phyloP scores from a whole-genome alignment of 2,888 invertebrate genomes.

The Zaprionus lineosus region DNA sequence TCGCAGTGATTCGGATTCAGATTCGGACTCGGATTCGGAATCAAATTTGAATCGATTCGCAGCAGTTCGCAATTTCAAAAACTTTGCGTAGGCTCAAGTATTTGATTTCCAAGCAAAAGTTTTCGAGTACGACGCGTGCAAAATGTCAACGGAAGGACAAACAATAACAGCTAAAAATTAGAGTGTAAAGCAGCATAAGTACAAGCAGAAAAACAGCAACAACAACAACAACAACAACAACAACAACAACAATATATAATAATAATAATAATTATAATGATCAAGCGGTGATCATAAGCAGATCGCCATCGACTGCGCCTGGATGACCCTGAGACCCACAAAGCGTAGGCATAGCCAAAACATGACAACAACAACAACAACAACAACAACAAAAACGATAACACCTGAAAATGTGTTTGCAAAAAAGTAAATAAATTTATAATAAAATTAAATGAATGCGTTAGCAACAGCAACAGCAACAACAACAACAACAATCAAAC shows the following conservation, averaged over 20 bases:
- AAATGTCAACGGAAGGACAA: constrained; percentile 79
- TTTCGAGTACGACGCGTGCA: constrained; percentile 62
- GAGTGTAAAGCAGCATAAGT: constrained; percentile 22
- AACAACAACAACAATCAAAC: no score
- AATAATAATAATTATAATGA: constrained; percentile 64
- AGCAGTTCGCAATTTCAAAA: constrained; percentile 8
- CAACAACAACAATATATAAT: constrained; percentile 30
- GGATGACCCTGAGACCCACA: constrained; percentile 52
- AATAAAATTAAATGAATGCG: constrained; percentile 70
- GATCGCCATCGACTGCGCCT: constrained; percentile 54
- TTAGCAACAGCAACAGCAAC: constrained; percentile 55
- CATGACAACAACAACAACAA: constrained; percentile 13
- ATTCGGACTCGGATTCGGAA: constrained; percentile 25
- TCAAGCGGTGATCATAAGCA: constrained; percentile 69
- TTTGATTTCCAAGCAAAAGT: constrained; percentile 20
- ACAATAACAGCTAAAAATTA: constrained; percentile 43
- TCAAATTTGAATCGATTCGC: constrained; percentile 15
- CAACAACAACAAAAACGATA: constrained; percentile 1
- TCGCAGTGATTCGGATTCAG: no score
- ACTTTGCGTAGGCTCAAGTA: constrained; percentile 37
- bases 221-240: constrained; percentile 25
- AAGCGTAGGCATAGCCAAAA: constrained; percentile 29
- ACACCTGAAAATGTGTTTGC: constrained; percentile 26
- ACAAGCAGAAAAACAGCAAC: neutral
- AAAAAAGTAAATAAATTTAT: constrained; percentile 65